phyloP scores from a whole-genome alignment of 2,797 vertebrate genomes.

The Ptychobarbus kaznakovi region DNA sequence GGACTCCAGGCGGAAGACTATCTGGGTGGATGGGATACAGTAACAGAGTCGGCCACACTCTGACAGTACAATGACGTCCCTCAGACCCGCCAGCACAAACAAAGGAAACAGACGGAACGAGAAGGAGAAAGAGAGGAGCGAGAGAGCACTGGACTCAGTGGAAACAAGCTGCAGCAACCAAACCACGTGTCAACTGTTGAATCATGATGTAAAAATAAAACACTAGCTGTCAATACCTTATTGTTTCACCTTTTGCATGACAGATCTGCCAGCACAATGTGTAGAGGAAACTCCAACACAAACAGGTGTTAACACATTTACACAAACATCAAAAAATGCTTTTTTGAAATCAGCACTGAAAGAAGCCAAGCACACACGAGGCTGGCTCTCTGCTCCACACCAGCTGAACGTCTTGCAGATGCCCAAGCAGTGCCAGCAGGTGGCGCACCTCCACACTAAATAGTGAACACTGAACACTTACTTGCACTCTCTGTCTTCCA shows the following conservation, averaged over 20 bases:
- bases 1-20: constrained; percentile 63
- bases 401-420: neutral
- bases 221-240: constrained; percentile 13
- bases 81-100: constrained; percentile 53
- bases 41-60: constrained; percentile 67
- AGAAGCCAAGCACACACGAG: neutral
- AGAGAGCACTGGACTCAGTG: constrained; percentile 9
- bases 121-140: neutral
- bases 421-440: constrained; percentile 65
- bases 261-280: neutral
- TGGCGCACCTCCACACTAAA: constrained; percentile 77
- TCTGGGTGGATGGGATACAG: constrained; percentile 73
- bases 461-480: constrained; percentile 76
- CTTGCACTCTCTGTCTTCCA: constrained; percentile 99
- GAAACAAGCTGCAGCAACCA: constrained; percentile 60
- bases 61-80: constrained; percentile 50
- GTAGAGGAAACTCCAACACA: constrained; percentile 54
- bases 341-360: neutral
- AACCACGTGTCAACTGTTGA: constrained; percentile 66
- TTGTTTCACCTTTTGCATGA: neutral
- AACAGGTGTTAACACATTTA: neutral
- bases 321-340: neutral
- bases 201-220: neutral
- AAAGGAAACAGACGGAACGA: constrained; percentile 49
- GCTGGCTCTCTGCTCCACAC: neutral